Evolutionary conservation across 2,888 invertebrate genomes (phyloP).

Genomic region (Lacanobia oleracea): DNA sequence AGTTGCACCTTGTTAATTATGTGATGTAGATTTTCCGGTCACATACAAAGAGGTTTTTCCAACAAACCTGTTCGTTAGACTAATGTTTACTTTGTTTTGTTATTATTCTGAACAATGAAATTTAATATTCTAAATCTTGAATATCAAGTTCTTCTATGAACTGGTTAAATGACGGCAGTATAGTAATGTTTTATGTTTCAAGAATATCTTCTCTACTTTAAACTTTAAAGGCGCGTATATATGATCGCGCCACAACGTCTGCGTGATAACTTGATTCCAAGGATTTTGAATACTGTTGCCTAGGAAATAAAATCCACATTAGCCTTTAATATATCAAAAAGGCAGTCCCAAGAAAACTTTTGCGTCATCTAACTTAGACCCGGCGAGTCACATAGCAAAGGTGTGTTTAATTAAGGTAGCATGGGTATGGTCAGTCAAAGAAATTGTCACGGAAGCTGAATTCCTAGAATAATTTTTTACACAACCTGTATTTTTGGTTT

Average conservation of each 20-base stretch:
- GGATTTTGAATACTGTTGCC: too few species aligned
- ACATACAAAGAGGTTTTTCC: slow-evolving; percentile 1
- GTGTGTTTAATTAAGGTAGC: too few species aligned
- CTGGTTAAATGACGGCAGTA: neutral
- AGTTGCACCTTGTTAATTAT: neutral
- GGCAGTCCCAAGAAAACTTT: too few species aligned
- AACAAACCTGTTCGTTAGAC: neutral
- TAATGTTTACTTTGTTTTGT: neutral
- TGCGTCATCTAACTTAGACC: too few species aligned
- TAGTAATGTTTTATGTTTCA: neutral
- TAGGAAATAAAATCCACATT: too few species aligned
- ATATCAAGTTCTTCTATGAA: neutral
- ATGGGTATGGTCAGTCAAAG: too few species aligned
- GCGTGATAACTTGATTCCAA: too few species aligned
- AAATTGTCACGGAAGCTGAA: neutral
- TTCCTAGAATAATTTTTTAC: neutral
- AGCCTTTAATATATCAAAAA: too few species aligned
- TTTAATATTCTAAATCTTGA: neutral
- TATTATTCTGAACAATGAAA: neutral
- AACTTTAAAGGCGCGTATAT: too few species aligned
- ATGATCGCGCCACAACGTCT: too few species aligned
- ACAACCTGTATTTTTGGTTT: neutral
- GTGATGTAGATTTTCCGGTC: neutral
- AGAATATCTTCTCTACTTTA: neutral
- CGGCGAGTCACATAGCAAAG: too few species aligned